Evolutionary conservation across 2,797 vertebrate genomes (phyloP).

Genomic region (Pseudotriccus pelzelni): DNA sequence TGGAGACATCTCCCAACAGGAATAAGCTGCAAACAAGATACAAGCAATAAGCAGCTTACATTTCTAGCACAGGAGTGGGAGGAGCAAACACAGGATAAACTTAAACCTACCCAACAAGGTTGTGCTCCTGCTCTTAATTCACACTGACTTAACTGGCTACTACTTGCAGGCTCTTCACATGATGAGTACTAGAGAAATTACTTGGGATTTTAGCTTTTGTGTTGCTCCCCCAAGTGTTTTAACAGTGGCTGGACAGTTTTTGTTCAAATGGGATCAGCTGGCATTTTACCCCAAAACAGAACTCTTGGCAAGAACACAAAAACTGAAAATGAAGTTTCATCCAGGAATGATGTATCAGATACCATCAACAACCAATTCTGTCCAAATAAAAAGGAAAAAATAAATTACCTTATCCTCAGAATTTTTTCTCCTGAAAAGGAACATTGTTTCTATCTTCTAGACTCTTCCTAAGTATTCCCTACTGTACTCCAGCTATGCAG

Average conservation of each 20-base stretch:
- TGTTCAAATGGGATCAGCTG: not conserved
- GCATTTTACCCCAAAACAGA: not conserved
- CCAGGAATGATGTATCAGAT: not conserved
- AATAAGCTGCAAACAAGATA: constrained; percentile 40
- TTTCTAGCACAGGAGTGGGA: not conserved
- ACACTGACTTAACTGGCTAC: not conserved
- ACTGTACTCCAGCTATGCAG: not conserved
- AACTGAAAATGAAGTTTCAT: not conserved
- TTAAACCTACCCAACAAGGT: not conserved
- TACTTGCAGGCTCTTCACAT: not conserved
- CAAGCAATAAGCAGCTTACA: constrained; percentile 36
- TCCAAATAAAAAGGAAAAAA: not conserved
- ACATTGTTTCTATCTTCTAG: not conserved
- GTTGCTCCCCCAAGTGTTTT: not conserved
- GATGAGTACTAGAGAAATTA: not conserved
- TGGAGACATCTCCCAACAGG: not conserved
- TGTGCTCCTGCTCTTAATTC: not conserved
- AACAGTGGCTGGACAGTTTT: not conserved
- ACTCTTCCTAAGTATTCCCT: not conserved
- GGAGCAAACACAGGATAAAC: not conserved
- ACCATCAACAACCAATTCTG: not conserved
- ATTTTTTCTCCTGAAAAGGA: not conserved
- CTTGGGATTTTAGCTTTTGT: not conserved
- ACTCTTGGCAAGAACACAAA: not conserved
- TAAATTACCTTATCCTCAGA: not conserved